Conservation (phyloP, 2,113 vertebrate genomes). For the Percina caprodes region DNA sequence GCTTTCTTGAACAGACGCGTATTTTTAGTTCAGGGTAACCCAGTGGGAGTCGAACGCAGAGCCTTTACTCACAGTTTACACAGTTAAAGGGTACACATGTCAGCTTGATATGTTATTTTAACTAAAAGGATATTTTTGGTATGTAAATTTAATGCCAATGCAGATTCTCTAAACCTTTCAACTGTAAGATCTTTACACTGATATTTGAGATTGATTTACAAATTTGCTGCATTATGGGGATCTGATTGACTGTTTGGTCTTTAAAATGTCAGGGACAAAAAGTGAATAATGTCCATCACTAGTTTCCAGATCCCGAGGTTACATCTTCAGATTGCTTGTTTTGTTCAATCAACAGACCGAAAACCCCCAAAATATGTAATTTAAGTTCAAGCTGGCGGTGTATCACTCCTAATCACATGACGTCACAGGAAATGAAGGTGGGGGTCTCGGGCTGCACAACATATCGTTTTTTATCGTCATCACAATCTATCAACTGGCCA, state of each 20-base stretch:
- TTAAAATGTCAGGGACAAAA: too few species aligned
- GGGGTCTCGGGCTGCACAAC: not conserved
- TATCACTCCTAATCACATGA: conserved; percentile 16
- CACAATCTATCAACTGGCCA: too few species aligned
- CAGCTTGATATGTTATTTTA: not conserved
- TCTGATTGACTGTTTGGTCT: too few species aligned
- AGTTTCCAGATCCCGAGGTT: too few species aligned
- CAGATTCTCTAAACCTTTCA: not conserved
- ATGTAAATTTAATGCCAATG: not conserved
- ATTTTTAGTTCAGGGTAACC: not conserved
- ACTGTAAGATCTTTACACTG: not conserved
- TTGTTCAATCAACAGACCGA: too few species aligned
- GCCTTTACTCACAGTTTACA: not conserved
- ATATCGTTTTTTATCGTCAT: too few species aligned
- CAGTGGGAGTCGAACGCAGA: not conserved
- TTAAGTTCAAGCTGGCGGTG: not conserved
- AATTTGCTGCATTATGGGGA: not conserved
- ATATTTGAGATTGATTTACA: not conserved
- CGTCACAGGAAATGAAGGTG: not conserved
- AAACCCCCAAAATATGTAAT: too few species aligned
- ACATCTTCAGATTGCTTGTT: too few species aligned
- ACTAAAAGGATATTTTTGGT: not conserved
- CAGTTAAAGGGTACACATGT: too few species aligned
- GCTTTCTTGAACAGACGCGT: not conserved
- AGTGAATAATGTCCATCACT: too few species aligned